phyloP scores from a whole-genome alignment of 2,888 invertebrate species.

The Omphaloscelis lunosa region DNA sequence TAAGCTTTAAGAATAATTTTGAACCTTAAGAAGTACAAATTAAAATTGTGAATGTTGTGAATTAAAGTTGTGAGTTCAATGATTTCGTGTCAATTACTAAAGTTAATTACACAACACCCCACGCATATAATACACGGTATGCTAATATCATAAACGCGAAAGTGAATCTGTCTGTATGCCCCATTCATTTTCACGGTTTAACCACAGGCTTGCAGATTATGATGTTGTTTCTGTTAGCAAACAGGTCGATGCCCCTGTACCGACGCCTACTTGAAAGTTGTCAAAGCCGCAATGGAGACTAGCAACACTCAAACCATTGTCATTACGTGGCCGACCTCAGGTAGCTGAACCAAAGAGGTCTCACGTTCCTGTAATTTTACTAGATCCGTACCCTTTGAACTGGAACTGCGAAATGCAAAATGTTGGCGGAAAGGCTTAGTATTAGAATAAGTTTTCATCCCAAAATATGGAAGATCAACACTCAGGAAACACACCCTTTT shows the following conservation, averaged over 20 bases:
- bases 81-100: slow-evolving; percentile 46
- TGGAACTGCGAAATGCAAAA: not conserved
- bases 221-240: slow-evolving; percentile 24
- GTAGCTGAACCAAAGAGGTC: not conserved
- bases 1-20: slow-evolving; percentile 26
- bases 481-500: not conserved
- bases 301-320: slow-evolving; percentile 10
- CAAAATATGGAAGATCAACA: not conserved
- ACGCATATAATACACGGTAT: slow-evolving; percentile 35
- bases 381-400: not conserved
- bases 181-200: slow-evolving; percentile 16
- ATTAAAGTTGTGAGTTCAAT: too few species aligned
- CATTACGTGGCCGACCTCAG: not conserved
- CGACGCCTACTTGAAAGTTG: slow-evolving; percentile 14
- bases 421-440: not conserved
- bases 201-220: slow-evolving; percentile 3
- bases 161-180: slow-evolving; percentile 32
- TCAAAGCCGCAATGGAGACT: not conserved
- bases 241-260: slow-evolving; percentile 30
- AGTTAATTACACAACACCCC: slow-evolving; percentile 42
- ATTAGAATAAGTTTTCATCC: not conserved
- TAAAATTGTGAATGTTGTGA: slow-evolving; percentile 35
- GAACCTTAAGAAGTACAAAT: slow-evolving; percentile 19
- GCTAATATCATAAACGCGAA: slow-evolving; percentile 45
- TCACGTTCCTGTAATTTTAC: too few species aligned